Percentiles rank a stretch among this genome's conserved stretches.
Conservation (phyloP, 2,888 invertebrate genomes). For the Limenitis camilla region DNA sequence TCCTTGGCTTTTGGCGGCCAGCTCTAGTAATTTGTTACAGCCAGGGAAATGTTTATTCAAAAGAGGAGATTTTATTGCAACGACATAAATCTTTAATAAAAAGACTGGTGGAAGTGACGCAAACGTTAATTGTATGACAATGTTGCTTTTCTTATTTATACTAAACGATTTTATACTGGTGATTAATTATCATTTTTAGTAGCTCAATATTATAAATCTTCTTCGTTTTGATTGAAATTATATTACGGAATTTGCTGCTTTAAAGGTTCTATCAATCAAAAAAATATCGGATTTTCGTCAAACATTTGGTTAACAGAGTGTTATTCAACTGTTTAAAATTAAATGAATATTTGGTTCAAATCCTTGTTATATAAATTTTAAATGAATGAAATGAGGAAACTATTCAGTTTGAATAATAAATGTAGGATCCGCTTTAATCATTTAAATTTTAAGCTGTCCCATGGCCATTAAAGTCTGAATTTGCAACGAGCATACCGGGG, state of each 20-base stretch:
- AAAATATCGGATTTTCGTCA: too few relatives aligned
- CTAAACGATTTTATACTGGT: conserved; percentile 5
- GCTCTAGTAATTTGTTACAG: conserved; percentile 64
- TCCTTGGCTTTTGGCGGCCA: conserved; percentile 58
- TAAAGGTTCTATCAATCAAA: background rate
- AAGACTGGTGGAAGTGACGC: conserved; percentile 58
- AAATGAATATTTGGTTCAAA: too few relatives aligned
- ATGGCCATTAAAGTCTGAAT: conserved; percentile 24
- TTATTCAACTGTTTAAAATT: too few relatives aligned
- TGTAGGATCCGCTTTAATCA: conserved; percentile 11
- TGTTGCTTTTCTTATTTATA: conserved; percentile 34
- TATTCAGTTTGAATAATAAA: conserved; percentile 11
- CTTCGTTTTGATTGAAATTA: background rate
- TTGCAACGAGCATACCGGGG: conserved; percentile 3
- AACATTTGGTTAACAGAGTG: too few relatives aligned
- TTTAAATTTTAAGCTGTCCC: conserved; percentile 15
- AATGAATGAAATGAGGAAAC: conserved; percentile 5
- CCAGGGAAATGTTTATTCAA: conserved; percentile 68
- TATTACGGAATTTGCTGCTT: background rate
- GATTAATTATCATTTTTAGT: conserved; percentile 9
- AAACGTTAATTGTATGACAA: conserved; percentile 53
- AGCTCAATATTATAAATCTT: background rate
- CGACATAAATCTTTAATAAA: conserved; percentile 60
- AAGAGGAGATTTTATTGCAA: conserved; percentile 70
- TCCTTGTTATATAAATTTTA: too few relatives aligned